Conservation (phyloP, 2,888 invertebrate species). For the Argyra leucocephala region DNA sequence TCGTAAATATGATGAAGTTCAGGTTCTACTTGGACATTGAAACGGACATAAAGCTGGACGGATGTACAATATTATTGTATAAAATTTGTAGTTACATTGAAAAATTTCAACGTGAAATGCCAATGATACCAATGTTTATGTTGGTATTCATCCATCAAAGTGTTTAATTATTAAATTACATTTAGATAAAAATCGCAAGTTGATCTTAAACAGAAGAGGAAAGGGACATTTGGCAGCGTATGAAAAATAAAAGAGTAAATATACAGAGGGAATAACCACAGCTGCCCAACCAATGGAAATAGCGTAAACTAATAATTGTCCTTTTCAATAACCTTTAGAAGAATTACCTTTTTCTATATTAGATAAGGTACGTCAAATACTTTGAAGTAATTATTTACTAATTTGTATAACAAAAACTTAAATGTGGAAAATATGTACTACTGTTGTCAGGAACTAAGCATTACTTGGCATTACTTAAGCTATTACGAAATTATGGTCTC, state of each 20-base stretch:
- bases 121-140: constrained; percentile 95
- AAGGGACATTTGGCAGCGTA: constrained; percentile 84
- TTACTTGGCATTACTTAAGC: too few species aligned
- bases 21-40: constrained; percentile 96
- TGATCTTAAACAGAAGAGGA: constrained; percentile 91
- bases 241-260: constrained; percentile 96
- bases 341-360: too few species aligned
- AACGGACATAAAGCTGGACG: constrained; percentile 99
- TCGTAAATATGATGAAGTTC: constrained; percentile 98
- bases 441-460: too few species aligned
- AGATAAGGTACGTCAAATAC: too few species aligned
- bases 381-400: too few species aligned
- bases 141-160: constrained; percentile 98
- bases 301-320: constrained; percentile 48
- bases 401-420: too few species aligned
- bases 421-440: too few species aligned
- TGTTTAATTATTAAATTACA: constrained; percentile 97
- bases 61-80: constrained; percentile 97
- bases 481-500: too few species aligned
- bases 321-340: too few species aligned
- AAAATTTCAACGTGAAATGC: constrained; percentile 97
- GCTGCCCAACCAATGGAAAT: constrained; percentile 67
- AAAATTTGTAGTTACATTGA: constrained; percentile 99
- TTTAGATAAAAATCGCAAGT: constrained; percentile 97
- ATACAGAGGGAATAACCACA: constrained; percentile 71